Evolutionary conservation across 2,797 vertebrate genomes (phyloP), one percentile per base, ranked within the genome.

Genomic region (Poecile montanus): DNA sequence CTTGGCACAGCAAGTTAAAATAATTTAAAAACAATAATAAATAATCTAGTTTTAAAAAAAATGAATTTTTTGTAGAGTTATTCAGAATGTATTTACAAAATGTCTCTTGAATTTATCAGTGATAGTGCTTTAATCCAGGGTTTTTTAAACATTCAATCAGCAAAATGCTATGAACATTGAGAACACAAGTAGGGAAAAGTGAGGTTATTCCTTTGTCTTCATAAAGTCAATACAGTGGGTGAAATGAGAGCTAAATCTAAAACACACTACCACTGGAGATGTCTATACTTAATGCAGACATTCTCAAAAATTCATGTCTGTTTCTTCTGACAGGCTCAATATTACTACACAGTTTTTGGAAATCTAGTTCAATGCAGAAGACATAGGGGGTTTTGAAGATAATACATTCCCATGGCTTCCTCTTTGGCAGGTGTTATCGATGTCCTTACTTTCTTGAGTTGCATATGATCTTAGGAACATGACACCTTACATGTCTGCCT

Each of bases 11-110:
- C 5, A 78, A 88, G 57, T 57, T 92, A 88, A 86, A 93, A 91
- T 67, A 82, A 82, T 76, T 89, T 62, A 4, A 93, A 93, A 91
- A 53, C 29, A 88, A 73, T 66, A 91, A 70, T 40, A 92, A 91
- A 81, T 84, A 63, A 56, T 36, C 6, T 45, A 34, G 6, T 38
- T 88, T 88, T 32, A 34, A 34, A 61, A 80, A 91, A 50, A 76
- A 27, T 3, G 4, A 54, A 23, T 16, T 56, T 62, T 82, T 65
- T 68, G 13, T 60, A 38, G 30, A 87, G 18, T 66, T 91, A 62
- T 42, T 85, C 76, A 54, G 66, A 89, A 88, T 32, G 14, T 44
- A 72, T 65, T 94, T 95, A 44, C 14, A 82, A 91, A 78, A 85
- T 10, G 3, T 34, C 23, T 57, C 18, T 58, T 89, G 20, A 87